Evolutionary conservation across 1,140 invertebrate genomes (phyloP), one percentile per base, ranked within the genome.

Genomic region (Lordiphosa collinella): DNA sequence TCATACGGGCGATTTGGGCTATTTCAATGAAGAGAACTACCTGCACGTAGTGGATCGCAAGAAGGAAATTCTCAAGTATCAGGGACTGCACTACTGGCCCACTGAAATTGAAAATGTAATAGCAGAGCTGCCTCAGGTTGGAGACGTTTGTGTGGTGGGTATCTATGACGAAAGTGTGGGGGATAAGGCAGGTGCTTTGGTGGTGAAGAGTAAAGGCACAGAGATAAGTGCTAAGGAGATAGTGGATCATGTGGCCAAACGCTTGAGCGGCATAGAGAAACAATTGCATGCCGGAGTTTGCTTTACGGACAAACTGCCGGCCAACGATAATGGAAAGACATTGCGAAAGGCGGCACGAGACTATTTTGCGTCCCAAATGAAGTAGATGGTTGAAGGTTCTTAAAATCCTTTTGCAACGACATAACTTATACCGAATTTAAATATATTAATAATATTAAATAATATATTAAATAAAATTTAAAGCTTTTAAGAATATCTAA

Each of bases 11-110:
- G 94, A 96, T 80, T 79, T 95, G 36, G 92, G 92, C 9, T 94
- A 92, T 71, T 92, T 92, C 53, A 93, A 95, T 53, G 90, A 93
- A 10, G 89, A 93, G 12, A 90, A 91, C 3, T 92, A 90, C 59
- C 91, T 94, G 53, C 94, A 89, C 55, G 92, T 95, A 63, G 92
- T 94, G 0, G 95, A 95, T 68, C 89, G 95, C 31, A 75, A 95
- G 12, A 96, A 95, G 64, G 94, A 95, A 82, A 90, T 96, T 9
- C 93, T 96, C 34, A 96, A 96, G 86, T 95, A 93, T 78, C 53
- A 69, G 18, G 88, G 87, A 0, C 61, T 78, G 3, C 89, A 90
- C 32, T 89, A 89, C 25, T 75, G 82, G 60, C 87, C 88, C 29
- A 75, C 64, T 0, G 87, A 89, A 46, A 72, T 89, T 32, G 87